Conservation (phyloP, 2,113 vertebrate species). For the Bothrops jararaca region DNA sequence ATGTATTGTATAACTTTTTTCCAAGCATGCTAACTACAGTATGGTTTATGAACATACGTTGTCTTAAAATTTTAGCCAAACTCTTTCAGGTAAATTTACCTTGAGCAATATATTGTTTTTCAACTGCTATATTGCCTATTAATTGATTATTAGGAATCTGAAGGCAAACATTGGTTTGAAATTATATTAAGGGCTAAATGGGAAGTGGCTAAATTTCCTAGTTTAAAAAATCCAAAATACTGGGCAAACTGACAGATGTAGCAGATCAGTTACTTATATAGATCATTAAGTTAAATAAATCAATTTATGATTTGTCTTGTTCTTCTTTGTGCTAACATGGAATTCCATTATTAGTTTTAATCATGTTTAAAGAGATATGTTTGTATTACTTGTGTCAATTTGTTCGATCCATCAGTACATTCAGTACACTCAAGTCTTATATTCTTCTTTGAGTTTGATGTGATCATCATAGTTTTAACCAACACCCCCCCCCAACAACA, state of each 20-base stretch:
- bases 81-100: constrained; percentile 33
- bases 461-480: background rate
- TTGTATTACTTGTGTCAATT: background rate
- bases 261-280: constrained; percentile 23
- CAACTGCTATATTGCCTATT: constrained; percentile 25
- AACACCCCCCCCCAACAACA: too few relatives aligned
- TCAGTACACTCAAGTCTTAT: background rate
- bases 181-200: background rate
- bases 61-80: constrained; percentile 35
- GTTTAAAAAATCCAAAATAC: constrained; percentile 5
- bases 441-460: background rate
- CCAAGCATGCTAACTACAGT: constrained; percentile 47
- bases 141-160: constrained; percentile 40
- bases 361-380: background rate
- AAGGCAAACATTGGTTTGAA: constrained; percentile 24
- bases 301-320: background rate
- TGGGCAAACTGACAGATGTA: background rate
- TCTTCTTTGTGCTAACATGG: constrained; percentile 4
- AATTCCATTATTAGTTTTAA: constrained; percentile 15
- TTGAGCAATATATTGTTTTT: constrained; percentile 40
- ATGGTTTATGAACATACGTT: constrained; percentile 42
- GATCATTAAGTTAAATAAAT: constrained; percentile 16
- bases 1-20: constrained; percentile 2
- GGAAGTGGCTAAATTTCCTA: background rate
- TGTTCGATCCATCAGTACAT: background rate